Base-by-base conservation (phyloP, 2,113 vertebrate genomes). In the Gyps fulvus region DNA sequence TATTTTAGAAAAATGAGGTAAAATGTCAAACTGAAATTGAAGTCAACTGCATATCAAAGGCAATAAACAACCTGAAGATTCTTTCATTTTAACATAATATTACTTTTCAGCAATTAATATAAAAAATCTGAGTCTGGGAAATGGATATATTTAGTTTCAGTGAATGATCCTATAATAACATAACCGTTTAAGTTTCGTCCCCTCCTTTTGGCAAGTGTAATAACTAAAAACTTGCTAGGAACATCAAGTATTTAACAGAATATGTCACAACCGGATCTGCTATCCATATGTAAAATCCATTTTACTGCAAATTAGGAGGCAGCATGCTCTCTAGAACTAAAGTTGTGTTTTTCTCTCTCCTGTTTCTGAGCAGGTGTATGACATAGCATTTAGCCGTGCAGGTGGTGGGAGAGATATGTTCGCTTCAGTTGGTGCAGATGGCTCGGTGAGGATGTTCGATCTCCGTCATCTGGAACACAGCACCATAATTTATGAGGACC, bases 401-500 rank as follows among this genome's bases (percentile, higher is more conserved):
- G 99, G 99, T 7, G 99, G 99, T 0, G 99, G 99, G 9, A 97
- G 99, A 43, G 99, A 99, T 79, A 99, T 99, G 99, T 99, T 99
- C 6, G 99, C 99, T 19, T 99, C 99, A 1, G 99, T 99, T 54
- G 99, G 99, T 3, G 99, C 99, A 0, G 99, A 99, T 11, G 99
- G 99, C 59, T 99, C 99, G 0, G 99, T 99, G 65, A 97, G 99
- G 45, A 99, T 99, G 99, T 99, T 99, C 17, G 99, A 99, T 91
- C 98, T 99, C 7, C 99, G 99, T 8, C 99, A 99, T 93, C 97
- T 99, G 97, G 99, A 99, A 77, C 99, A 99, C 98, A 99, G 99
- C 98, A 99, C 99, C 97, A 99, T 99, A 93, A 99, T 99, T 94
- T 99, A 99, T 2, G 99, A 99, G 93, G 99, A 99, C 95, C 99